Conservation (phyloP, 2,888 invertebrate genomes). For the Andrena bucephala region DNA sequence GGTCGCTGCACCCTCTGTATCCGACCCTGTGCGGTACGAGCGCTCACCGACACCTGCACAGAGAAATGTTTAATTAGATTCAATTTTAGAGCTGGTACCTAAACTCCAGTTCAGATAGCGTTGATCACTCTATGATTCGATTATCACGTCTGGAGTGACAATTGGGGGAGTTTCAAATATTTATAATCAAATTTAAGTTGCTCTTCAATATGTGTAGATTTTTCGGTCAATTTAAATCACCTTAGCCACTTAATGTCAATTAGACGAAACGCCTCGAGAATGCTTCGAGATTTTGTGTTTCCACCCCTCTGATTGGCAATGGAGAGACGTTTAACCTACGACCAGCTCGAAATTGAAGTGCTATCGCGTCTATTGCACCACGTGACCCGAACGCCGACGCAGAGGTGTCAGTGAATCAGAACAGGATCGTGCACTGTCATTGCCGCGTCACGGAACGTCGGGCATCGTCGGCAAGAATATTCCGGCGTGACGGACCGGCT, state of each 20-base stretch:
- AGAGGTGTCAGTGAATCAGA: constrained; percentile 21
- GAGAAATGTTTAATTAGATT: not conserved
- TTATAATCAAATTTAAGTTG: too few relatives aligned
- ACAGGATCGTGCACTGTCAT: constrained; percentile 39
- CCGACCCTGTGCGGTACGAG: constrained; percentile 90
- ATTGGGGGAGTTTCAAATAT: too few relatives aligned
- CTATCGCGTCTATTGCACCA: constrained; percentile 11
- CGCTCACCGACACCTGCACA: constrained; percentile 87
- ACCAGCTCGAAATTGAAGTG: constrained; percentile 23
- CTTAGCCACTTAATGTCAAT: too few relatives aligned
- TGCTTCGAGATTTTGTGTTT: not conserved
- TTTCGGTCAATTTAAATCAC: too few relatives aligned
- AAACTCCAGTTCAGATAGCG: too few relatives aligned
- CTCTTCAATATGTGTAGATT: too few relatives aligned
- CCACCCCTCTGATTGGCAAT: not conserved
- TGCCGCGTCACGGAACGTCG: constrained; percentile 50
- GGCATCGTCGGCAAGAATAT: constrained; percentile 54
- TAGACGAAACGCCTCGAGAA: too few relatives aligned
- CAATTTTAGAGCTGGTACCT: not conserved
- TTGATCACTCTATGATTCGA: too few relatives aligned
- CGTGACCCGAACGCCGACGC: constrained; percentile 11
- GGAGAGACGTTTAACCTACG: constrained; percentile 4
- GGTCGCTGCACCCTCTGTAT: constrained; percentile 88
- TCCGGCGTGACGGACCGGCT: constrained; percentile 44
- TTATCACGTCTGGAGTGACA: too few relatives aligned